Evolutionary conservation across 2,113 vertebrate species (phyloP), one percentile per base, ranked within the genome.

Genomic region (Climacteris rufus): DNA sequence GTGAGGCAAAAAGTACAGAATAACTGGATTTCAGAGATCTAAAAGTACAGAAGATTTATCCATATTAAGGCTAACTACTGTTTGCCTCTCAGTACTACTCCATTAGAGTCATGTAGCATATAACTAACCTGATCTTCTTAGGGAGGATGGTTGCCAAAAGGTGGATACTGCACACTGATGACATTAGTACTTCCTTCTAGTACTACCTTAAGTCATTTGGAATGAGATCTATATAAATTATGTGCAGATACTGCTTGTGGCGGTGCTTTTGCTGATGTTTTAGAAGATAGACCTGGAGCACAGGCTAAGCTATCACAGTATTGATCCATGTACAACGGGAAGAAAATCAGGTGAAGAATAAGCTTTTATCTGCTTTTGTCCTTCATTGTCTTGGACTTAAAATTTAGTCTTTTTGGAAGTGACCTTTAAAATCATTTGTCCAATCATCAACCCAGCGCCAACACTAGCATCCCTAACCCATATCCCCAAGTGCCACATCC

Each of bases 1-100:
- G 40, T 39, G 37, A 88, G 45, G 33, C 64, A 90, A 74, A 72
- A 95, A 84, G 40, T 40, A 79, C 33, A 83, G 39, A 93, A 92
- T 86, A 65, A 96, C 63, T 92, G 90, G 15, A 81, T 94, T 97
- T 93, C 79, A 83, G 89, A 86, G 59, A 91, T 33, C 69, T 79
- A 81, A 72, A 70, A 89, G 40, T 61, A 79, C 42, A 39, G 21
- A 74, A 68, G 63, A 64, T 65, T 89, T 94, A 94, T 71, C 31
- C 45, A 37, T 81, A 65, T 79, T 66, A 83, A 94, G 83, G 37
- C 37, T 54, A 68, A 95, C 90, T 77, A 82, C 49, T 85, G 40
- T 66, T 74, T 76, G 77, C 65, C 59, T 94, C 89, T 83, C 52
- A 74, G 31, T 77, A 42, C 52, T 66, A 78, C 37, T 91, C 87